phyloP scores from a whole-genome alignment of 2,113 vertebrate genomes.

The Proterorhinus semilunaris region DNA sequence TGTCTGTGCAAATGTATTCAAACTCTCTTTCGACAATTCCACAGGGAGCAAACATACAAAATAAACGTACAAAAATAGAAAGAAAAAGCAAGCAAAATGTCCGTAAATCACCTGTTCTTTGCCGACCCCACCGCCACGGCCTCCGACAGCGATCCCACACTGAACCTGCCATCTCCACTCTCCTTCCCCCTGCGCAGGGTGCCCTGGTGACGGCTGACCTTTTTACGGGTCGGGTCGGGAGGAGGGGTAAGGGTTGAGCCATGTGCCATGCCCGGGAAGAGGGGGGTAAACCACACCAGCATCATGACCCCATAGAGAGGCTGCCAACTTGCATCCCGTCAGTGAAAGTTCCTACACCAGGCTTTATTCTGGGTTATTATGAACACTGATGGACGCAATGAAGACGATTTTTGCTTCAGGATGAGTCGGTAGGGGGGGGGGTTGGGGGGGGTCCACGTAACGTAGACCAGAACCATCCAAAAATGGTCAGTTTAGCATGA shows the following conservation, averaged over 20 bases:
- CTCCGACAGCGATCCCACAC: slow-evolving; percentile 6
- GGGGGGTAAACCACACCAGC: slow-evolving; percentile 15
- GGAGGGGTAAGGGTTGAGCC: background rate
- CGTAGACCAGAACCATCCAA: too few relatives aligned
- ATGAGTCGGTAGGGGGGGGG: too few relatives aligned
- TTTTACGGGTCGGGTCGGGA: slow-evolving; percentile 50
- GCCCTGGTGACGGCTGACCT: slow-evolving; percentile 73
- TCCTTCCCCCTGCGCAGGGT: slow-evolving; percentile 62
- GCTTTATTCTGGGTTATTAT: too few relatives aligned
- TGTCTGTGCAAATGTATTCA: too few relatives aligned
- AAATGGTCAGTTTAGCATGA: too few relatives aligned
- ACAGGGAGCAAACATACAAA: background rate
- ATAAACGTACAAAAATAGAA: background rate
- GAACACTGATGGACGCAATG: too few relatives aligned
- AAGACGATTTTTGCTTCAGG: too few relatives aligned
- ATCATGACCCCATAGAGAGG: slow-evolving; percentile 47
- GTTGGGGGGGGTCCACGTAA: too few relatives aligned
- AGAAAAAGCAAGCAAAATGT: background rate
- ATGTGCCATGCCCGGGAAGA: slow-evolving; percentile 16
- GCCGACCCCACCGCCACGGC: background rate
- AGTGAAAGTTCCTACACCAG: slow-evolving; percentile 10
- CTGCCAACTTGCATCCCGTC: slow-evolving; percentile 49
- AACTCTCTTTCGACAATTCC: too few relatives aligned
- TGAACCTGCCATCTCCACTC: slow-evolving; percentile 45
- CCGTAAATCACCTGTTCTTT: background rate